Evolutionary conservation across 2,888 invertebrate genomes (phyloP).

Genomic region (Axea sp.): DNA sequence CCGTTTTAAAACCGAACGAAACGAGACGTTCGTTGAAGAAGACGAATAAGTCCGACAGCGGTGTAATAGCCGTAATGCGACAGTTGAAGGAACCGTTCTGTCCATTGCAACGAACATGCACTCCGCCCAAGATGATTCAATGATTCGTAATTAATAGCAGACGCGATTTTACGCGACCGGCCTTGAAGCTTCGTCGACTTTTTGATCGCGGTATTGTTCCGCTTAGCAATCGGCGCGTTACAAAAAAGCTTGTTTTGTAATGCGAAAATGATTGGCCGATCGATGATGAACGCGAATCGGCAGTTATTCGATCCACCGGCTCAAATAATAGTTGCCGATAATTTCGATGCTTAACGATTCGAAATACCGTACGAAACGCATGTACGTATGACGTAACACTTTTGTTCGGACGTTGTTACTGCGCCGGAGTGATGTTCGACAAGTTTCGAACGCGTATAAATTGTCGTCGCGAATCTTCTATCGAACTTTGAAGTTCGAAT

Average conservation of each 20-base stretch:
- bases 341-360: conserved; percentile 36
- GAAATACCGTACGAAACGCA: conserved; percentile 20
- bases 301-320: conserved; percentile 51
- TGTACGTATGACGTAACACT: conserved; percentile 2
- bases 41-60: no score
- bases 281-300: conserved; percentile 47
- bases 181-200: conserved; percentile 53
- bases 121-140: conserved; percentile 3
- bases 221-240: conserved; percentile 53
- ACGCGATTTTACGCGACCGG: conserved; percentile 6
- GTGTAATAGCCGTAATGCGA: no score
- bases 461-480: no score
- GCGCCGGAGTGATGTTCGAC: no score
- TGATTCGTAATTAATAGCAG: conserved; percentile 17
- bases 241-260: conserved; percentile 46
- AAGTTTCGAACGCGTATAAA: no score
- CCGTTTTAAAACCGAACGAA: no score
- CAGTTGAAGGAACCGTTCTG: no score
- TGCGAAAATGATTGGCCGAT: conserved; percentile 40
- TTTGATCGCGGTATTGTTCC: conserved; percentile 38
- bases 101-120: neutral
- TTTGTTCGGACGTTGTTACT: neutral
- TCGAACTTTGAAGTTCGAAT: no score
- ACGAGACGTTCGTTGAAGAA: no score
- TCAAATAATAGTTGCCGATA: conserved; percentile 42